Percentiles rank a stretch among this genome's conserved stretches.
Conservation (phyloP, 2,888 invertebrate genomes). For the Spilarctia lutea region DNA sequence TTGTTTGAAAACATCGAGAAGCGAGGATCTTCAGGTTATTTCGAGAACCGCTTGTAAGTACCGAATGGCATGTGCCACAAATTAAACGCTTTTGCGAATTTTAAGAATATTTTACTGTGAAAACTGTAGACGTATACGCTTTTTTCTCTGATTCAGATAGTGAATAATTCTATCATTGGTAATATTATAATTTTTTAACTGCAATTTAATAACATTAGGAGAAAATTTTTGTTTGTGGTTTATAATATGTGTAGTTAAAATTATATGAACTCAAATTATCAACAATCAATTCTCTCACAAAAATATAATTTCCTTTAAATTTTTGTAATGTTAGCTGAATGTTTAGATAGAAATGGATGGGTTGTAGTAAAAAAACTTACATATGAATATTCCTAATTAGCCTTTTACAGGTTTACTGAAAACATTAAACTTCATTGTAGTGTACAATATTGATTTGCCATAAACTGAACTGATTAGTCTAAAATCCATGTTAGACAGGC, state of each 20-base stretch:
- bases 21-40: slow-evolving; percentile 65
- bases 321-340: too few species aligned
- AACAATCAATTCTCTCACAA: neutral
- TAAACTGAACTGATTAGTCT: neutral
- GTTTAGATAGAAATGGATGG: neutral
- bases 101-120: neutral
- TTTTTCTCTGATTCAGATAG: neutral
- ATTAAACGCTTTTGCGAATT: slow-evolving; percentile 21
- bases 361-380: neutral
- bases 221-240: too few species aligned
- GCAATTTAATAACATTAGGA: neutral
- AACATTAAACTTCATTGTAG: neutral
- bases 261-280: too few species aligned
- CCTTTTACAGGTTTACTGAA: neutral
- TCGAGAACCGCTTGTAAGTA: slow-evolving; percentile 62
- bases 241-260: too few species aligned
- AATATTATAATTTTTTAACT: neutral
- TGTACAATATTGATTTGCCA: neutral
- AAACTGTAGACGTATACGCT: neutral
- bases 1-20: slow-evolving; percentile 66
- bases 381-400: too few species aligned
- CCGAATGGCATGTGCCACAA: slow-evolving; percentile 48
- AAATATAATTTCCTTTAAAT: neutral
- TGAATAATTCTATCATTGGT: neutral
- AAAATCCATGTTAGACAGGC: too few species aligned